Evolutionary conservation across 2,113 vertebrate species (phyloP), one percentile per base, ranked within the genome.

Genomic region (Marmota flaviventris): DNA sequence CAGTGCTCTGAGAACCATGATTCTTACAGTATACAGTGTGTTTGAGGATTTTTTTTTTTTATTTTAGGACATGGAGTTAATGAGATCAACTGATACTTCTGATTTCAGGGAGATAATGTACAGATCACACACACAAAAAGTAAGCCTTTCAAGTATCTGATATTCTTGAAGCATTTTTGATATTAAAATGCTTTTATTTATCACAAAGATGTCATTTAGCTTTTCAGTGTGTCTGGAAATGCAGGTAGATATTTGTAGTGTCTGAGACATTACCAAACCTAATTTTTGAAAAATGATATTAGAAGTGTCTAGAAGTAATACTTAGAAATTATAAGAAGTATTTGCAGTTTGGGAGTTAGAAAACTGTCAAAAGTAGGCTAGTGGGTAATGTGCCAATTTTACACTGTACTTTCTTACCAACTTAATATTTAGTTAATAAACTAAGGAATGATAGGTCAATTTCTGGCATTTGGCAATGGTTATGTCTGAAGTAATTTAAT

Each of bases 401-500:
- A 70, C 37, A 79, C 39, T 39, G 39, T 39, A 39, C 37, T 32
- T 77, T 95, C 51, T 83, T 27, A 37, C 17, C 42, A 79, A 42
- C 56, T 94, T 73, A 79, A 73, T 92, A 90, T 84, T 93, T 22
- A 94, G n/a, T 89, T 93, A 95, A 95, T 45, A 45, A 45, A 94
- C 81, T 86, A 78, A 91, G 34, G 10, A 96, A 76, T 70, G 56
- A 51, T 94, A 51, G 16, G 20, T 22, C 20, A 58, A 24, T 81
- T 29, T 91, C 45, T 72, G 89, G 32, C 42, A 39, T 32, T 90
- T 94, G 94, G 56, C 72, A 93, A 0, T 77, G 85, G 42, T 76
- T 87, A 63, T 63, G 34, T 76, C 77, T 97, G 73, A 86, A n/a
- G 12, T 94, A 77, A 63, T 70, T 53, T 93, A n/a, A 18, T 53